Conservation (phyloP, 2,888 invertebrate genomes). For the Caenorhabditis sinica region DNA sequence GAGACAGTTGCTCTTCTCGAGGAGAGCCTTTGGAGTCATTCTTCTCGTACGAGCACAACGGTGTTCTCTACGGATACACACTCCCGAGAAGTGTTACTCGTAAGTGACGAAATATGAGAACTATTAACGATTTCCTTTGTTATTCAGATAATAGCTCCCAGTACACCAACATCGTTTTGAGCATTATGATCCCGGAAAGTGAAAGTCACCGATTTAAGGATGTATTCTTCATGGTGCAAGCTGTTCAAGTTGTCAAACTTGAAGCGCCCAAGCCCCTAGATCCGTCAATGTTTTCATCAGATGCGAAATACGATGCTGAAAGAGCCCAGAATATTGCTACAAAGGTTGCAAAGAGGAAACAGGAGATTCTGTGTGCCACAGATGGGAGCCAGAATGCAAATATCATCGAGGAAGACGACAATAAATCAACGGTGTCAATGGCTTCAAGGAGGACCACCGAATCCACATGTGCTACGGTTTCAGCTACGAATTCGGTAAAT, state of each 20-base stretch:
- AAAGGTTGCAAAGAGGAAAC: not conserved
- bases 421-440: too few relatives aligned
- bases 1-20: not conserved
- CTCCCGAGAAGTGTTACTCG: conserved; percentile 29
- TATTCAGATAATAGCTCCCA: not conserved
- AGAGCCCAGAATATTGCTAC: not conserved
- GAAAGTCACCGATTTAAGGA: conserved; percentile 29
- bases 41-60: conserved; percentile 54
- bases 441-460: too few relatives aligned
- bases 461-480: too few relatives aligned
- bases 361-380: not conserved
- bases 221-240: conserved; percentile 53
- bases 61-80: conserved; percentile 38
- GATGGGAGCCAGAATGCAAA: not conserved
- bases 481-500: too few relatives aligned
- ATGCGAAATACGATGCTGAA: not conserved
- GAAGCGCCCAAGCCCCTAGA: not conserved
- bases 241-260: conserved; percentile 19
- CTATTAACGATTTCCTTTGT: not conserved
- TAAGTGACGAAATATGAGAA: not conserved
- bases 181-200: not conserved
- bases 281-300: not conserved
- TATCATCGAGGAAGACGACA: too few relatives aligned
- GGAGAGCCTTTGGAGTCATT: conserved; percentile 32
- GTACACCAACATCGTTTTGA: conserved; percentile 4